A percentile compares a stretch with the other conserved stretches of the same genome.
Conservation (phyloP, 2,113 vertebrate species). For the Macrotis lagotis region DNA sequence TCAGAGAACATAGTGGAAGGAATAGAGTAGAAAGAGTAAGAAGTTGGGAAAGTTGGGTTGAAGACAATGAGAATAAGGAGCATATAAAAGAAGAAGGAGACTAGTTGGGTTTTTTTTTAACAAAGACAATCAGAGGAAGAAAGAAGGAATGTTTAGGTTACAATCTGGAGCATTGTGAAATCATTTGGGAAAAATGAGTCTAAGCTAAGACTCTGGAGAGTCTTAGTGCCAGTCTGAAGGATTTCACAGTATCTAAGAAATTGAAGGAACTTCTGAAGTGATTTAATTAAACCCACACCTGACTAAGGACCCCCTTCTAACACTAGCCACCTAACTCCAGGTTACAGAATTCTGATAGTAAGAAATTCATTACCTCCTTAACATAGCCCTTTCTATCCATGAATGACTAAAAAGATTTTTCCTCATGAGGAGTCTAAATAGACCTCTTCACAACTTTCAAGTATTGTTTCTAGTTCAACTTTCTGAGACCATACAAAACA, state of each 20-base stretch:
- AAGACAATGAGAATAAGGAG: too few relatives aligned
- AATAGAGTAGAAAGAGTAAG: neutral
- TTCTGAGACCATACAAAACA: neutral
- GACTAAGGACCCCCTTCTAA: neutral
- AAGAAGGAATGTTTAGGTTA: neutral
- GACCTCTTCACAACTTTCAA: neutral
- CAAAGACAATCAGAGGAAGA: neutral
- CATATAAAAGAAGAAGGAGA: neutral
- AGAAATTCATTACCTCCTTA: neutral
- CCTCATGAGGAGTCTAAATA: neutral
- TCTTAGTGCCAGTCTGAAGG: too few relatives aligned
- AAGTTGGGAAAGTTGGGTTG: neutral
- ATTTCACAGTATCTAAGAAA: neutral
- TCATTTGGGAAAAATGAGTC: neutral
- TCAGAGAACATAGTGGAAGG: neutral
- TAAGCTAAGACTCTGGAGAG: too few relatives aligned
- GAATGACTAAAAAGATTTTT: neutral
- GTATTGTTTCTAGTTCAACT: neutral
- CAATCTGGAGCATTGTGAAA: neutral
- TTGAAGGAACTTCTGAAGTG: neutral
- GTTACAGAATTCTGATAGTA: neutral
- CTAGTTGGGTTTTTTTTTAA: neutral
- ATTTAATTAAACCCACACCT: neutral
- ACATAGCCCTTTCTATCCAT: neutral
- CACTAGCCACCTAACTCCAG: neutral